Conservation (phyloP, 2,113 vertebrate genomes). For the Todiramphus chloris region DNA sequence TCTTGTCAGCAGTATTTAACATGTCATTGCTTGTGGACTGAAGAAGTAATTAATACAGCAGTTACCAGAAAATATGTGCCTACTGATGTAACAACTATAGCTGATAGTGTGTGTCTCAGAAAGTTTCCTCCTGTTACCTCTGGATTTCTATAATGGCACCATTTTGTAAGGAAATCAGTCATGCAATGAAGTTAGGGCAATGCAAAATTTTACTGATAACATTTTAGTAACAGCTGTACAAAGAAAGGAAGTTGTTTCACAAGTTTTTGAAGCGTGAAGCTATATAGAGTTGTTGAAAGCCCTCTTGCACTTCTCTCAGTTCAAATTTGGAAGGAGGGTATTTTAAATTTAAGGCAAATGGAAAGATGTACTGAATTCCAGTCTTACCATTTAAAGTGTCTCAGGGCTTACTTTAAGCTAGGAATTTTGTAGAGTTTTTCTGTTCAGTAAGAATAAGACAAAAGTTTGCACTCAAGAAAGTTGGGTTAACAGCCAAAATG, state of each 20-base stretch:
- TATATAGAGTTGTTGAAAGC: neutral
- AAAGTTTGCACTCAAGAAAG: neutral
- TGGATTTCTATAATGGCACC: neutral
- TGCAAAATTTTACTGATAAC: neutral
- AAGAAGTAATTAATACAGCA: neutral
- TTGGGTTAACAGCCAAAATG: neutral
- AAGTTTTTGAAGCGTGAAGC: neutral
- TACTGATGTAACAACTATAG: constrained; percentile 1
- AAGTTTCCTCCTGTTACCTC: constrained; percentile 48
- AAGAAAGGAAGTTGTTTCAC: neutral
- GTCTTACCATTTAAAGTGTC: neutral
- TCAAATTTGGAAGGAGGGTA: neutral
- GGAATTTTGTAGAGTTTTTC: neutral
- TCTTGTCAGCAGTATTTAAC: neutral
- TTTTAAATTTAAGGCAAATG: neutral
- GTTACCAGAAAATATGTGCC: constrained; percentile 20
- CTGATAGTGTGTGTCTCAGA: neutral
- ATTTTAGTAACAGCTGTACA: constrained; percentile 33
- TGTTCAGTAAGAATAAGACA: neutral
- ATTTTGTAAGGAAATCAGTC: constrained; percentile 36
- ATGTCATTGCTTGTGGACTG: neutral
- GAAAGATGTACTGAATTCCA: neutral
- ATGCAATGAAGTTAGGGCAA: neutral
- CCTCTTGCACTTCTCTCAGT: neutral
- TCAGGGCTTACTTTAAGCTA: neutral